Evolutionary conservation across 2,113 vertebrate species (phyloP).

Genomic region (Mobula birostris): DNA sequence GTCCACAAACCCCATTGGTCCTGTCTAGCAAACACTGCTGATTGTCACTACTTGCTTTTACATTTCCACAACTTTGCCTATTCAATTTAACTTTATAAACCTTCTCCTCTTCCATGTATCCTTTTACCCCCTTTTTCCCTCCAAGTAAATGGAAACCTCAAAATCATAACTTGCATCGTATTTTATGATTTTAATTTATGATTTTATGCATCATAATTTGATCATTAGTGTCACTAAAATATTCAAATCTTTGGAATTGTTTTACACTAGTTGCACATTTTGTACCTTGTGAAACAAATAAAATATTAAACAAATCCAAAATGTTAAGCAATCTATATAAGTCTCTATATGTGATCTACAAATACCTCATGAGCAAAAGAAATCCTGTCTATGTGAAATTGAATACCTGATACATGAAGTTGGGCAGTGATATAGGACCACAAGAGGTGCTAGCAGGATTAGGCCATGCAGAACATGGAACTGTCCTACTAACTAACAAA

Average conservation of each 20-base stretch:
- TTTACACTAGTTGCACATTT: neutral
- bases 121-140: too few relatives aligned
- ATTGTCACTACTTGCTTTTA: too few relatives aligned
- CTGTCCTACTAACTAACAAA: too few relatives aligned
- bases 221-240: neutral
- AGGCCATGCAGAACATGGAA: too few relatives aligned
- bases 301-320: neutral
- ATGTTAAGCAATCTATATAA: neutral
- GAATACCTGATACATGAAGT: neutral
- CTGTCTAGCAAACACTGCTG: too few relatives aligned
- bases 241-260: neutral
- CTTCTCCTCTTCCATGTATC: too few relatives aligned
- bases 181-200: too few relatives aligned
- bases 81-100: too few relatives aligned
- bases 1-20: too few relatives aligned
- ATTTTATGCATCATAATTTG: neutral
- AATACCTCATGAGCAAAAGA: neutral
- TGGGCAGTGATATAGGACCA: neutral
- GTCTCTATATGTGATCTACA: neutral
- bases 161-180: neutral
- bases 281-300: neutral
- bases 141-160: neutral
- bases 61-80: too few relatives aligned
- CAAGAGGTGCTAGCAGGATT: too few relatives aligned
- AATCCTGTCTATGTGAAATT: neutral